Conservation (phyloP, 1,140 invertebrate species). For the Stenopsyche tienmushanensis region DNA sequence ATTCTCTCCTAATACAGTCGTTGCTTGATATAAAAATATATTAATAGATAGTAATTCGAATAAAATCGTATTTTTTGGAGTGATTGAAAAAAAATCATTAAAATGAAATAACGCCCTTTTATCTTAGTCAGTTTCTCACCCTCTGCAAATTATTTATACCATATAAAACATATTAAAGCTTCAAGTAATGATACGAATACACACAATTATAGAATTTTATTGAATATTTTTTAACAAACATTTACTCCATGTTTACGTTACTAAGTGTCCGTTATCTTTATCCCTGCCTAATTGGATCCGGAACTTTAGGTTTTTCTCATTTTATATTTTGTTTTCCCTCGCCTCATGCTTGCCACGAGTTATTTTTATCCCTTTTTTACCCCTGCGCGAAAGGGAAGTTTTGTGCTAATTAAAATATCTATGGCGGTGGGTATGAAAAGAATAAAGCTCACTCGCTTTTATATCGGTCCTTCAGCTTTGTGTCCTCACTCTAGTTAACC, state of each 20-base stretch:
- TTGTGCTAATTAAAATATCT: slow-evolving; percentile 39
- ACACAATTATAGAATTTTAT: no score
- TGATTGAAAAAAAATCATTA: no score
- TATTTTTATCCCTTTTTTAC: slow-evolving; percentile 16
- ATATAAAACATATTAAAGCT: no score
- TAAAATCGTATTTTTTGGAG: no score
- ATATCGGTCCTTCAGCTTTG: slow-evolving; percentile 28
- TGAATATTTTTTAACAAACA: no score
- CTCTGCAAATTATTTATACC: no score
- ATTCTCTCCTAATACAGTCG: no score
- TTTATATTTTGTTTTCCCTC: slow-evolving; percentile 14
- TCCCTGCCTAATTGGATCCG: slow-evolving; percentile 30
- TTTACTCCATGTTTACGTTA: slow-evolving; percentile 20
- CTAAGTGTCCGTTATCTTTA: slow-evolving; percentile 26
- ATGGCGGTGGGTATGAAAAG: slow-evolving; percentile 23
- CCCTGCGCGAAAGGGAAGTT: slow-evolving; percentile 17
- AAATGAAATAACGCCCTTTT: no score
- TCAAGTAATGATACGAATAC: no score
- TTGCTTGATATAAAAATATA: no score
- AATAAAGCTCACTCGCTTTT: slow-evolving; percentile 15
- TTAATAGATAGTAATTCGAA: no score
- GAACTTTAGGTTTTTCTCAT: slow-evolving; percentile 22
- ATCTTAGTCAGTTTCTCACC: no score
- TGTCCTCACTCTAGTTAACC: slow-evolving; percentile 27
- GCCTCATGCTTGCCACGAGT: slow-evolving; percentile 7